Conservation (phyloP, 64 coral and sea anemone species). For the Pocillopora verrucosa region DNA sequence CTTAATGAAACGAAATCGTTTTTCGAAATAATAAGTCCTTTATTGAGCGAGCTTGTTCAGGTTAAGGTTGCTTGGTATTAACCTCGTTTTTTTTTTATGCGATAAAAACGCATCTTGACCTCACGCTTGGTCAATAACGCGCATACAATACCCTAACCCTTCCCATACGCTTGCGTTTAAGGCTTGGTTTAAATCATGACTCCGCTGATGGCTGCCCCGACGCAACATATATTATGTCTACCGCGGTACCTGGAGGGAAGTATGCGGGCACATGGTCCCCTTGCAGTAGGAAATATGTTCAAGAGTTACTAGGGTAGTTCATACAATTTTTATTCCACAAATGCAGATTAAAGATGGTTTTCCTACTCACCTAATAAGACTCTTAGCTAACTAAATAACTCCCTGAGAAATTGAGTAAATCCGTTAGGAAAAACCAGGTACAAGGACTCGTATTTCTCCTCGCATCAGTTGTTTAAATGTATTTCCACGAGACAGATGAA, state of each 20-base stretch:
- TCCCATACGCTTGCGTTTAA: neutral
- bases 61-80: no score
- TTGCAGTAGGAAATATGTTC: slow-evolving; percentile 46
- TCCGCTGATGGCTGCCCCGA: slow-evolving; percentile 40
- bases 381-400: neutral
- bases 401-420: no score
- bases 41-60: no score
- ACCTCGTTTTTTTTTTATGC: no score
- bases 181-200: slow-evolving; percentile 77
- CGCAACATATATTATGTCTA: slow-evolving; percentile 60
- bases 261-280: slow-evolving; percentile 71
- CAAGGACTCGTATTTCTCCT: no score
- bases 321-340: neutral
- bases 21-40: no score
- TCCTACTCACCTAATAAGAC: neutral
- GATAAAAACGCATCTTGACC: no score
- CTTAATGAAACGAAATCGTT: no score
- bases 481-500: no score
- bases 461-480: no score
- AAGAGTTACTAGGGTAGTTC: slow-evolving; percentile 54
- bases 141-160: neutral
- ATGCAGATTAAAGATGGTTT: neutral
- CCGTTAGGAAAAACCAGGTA: no score
- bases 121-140: no score
- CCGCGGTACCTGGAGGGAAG: slow-evolving; percentile 60